A percentile compares a stretch with the other conserved stretches of the same genome.
These are phyloP conservation scores for Tolypeutes matacus DNA, from an alignment of 2,797 vertebrate genomes.

Conservation along the genomic window DNA sequence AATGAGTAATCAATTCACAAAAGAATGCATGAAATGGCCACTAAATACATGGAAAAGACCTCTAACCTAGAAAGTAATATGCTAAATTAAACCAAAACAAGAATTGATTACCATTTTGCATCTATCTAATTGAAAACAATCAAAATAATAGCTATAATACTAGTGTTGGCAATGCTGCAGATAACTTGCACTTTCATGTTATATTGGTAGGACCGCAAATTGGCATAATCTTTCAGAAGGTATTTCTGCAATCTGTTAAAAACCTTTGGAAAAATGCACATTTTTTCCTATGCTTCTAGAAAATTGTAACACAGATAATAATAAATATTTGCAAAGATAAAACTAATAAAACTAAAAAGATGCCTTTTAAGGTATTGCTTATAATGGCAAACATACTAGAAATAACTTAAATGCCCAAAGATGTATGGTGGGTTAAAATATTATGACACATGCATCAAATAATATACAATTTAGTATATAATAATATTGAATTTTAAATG, in stretches of 20 bases:
- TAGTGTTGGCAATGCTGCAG: not conserved
- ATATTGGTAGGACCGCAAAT: not conserved
- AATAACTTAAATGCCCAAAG: not conserved
- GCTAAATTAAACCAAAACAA: not conserved
- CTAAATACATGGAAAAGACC: not conserved
- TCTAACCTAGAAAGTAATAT: not conserved
- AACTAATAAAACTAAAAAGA: not conserved
- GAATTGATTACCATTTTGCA: not conserved
- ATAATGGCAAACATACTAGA: not conserved
- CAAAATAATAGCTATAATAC: not conserved
- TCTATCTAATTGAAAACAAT: not conserved
- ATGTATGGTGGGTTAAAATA: not conserved
- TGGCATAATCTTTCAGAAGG: not conserved
- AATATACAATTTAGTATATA: not conserved
- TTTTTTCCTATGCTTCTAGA: not conserved
- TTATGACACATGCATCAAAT: not conserved
- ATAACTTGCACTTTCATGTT: not conserved
- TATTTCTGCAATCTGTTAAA: not conserved
- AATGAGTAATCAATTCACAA: not conserved
- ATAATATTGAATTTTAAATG: not conserved
- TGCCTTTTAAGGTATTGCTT: not conserved
- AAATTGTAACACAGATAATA: not conserved
- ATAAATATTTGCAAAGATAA: not conserved
- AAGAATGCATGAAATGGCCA: not conserved
- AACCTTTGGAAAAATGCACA: not conserved